Conservation (phyloP, 2,888 invertebrate species). For the Bugulina stolonifera region DNA sequence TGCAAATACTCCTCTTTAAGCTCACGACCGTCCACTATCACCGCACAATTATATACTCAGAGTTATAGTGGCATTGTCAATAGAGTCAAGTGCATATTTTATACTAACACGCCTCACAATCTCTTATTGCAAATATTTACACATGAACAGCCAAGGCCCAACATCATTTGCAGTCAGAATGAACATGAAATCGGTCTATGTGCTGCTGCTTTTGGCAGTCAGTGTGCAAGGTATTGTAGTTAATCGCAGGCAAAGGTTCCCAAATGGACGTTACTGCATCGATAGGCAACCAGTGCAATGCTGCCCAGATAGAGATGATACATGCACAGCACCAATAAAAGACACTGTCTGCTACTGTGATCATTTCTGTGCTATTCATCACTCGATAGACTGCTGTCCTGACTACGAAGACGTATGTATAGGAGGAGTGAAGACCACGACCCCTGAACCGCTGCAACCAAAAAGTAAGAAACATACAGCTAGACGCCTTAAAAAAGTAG, state of each 20-base stretch:
- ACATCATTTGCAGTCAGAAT: not conserved
- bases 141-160: not conserved
- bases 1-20: too few species aligned
- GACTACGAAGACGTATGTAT: conserved; percentile 61
- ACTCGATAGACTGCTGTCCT: conserved; percentile 78
- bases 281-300: conserved; percentile 36
- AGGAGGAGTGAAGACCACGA: not conserved
- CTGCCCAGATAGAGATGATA: conserved; percentile 70
- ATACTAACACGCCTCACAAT: not conserved
- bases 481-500: too few species aligned
- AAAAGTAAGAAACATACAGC: not conserved
- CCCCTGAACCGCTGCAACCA: not conserved
- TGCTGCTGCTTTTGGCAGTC: not conserved
- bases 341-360: conserved; percentile 88
- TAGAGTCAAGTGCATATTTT: not conserved
- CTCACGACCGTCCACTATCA: too few species aligned
- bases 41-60: too few species aligned
- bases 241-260: not conserved
- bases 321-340: conserved; percentile 73
- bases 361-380: conserved; percentile 74
- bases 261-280: not conserved
- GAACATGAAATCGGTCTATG: not conserved
- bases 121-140: not conserved
- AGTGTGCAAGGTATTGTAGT: not conserved
- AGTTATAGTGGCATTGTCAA: too few species aligned